Evolutionary conservation across 1,140 invertebrate genomes (phyloP), one percentile per base, ranked within the genome.

Genomic region (Uloborus diversus): DNA sequence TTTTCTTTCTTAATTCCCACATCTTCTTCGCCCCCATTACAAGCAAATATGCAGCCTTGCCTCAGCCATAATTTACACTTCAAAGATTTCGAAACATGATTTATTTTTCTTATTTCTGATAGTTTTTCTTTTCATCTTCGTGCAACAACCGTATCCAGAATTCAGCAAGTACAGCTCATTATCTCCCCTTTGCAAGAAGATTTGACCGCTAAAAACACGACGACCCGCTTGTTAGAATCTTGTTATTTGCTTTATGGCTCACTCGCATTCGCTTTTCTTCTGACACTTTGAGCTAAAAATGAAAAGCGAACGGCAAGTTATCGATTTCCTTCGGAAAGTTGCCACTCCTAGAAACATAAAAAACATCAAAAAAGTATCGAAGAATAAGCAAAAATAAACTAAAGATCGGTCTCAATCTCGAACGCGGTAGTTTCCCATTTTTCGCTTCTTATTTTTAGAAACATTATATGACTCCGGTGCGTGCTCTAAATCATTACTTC

Each of bases 371-470:
- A n/a, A n/a, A n/a, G n/a, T n/a, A n/a, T n/a, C n/a, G n/a, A n/a
- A n/a, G n/a, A n/a, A n/a, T n/a, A n/a, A n/a, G n/a, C n/a, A n/a
- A n/a, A n/a, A n/a, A n/a, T n/a, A n/a, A n/a, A n/a, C n/a, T n/a
- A n/a, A n/a, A n/a, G n/a, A n/a, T n/a, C n/a, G n/a, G n/a, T n/a
- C n/a, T n/a, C n/a, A n/a, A n/a, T n/a, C n/a, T n/a, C n/a, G n/a
- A n/a, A n/a, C n/a, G n/a, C n/a, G n/a, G n/a, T n/a, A 61, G 11
- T 20, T 23, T 65, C n/a, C 9, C 7, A 23, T 73, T 73, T 70
- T 73, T 61, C 53, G 61, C 28, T 49, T 56, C 56, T 20, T 47
- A 47, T 73, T 73, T 73, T 61, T 61, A 57, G 56, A 30, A 73
- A 73, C 69, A 56, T 23, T 47, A 61, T 23, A 47, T 30, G 56